phyloP scores from a whole-genome alignment of 2,113 vertebrate species.

The Mastomys coucha region DNA sequence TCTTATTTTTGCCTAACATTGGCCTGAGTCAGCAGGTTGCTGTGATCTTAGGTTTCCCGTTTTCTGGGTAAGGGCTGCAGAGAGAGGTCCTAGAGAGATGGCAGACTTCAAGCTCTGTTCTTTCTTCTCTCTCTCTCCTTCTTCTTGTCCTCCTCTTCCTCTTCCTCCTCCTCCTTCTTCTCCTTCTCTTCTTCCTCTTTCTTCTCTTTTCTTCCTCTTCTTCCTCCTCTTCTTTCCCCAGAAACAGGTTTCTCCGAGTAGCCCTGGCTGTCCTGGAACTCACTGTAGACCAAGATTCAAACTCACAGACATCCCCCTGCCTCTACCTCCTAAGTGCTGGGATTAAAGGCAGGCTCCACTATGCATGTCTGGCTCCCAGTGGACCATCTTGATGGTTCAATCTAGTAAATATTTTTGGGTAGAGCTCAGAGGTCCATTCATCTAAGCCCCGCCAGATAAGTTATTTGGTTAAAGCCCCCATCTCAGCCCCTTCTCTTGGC shows the following conservation, averaged over 20 bases:
- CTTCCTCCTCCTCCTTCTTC: too few relatives aligned
- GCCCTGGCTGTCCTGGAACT: background rate
- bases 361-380: background rate
- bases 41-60: background rate
- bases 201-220: accelerated
- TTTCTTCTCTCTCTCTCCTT: too few relatives aligned
- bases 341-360: background rate
- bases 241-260: background rate
- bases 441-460: background rate
- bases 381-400: background rate
- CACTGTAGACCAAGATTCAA: background rate
- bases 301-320: background rate
- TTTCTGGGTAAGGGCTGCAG: background rate
- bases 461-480: background rate
- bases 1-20: background rate
- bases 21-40: background rate
- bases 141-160: too few relatives aligned
- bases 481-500: background rate
- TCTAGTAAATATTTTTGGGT: background rate
- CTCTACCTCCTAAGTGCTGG: background rate
- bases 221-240: too few relatives aligned
- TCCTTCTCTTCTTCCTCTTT: too few relatives aligned
- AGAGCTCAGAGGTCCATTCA: background rate
- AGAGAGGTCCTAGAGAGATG: background rate
- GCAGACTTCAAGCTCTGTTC: background rate